Evolutionary conservation across 2,113 vertebrate genomes (phyloP), one percentile per base, ranked within the genome.

Genomic region (Zootoca vivipara): DNA sequence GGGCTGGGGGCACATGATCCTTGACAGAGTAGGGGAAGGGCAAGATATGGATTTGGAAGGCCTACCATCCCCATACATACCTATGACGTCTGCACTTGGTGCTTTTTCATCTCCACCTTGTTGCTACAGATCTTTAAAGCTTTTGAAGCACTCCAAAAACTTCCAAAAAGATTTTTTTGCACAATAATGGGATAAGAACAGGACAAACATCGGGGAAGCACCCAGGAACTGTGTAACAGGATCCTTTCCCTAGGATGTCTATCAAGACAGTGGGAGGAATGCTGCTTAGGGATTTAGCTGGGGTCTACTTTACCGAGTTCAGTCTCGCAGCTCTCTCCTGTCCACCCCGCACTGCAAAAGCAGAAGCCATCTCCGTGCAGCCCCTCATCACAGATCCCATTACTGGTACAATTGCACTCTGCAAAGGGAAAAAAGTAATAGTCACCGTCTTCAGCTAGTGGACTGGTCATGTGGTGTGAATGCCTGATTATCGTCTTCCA

Each of bases 311-410:
- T 94, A 98, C 98, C 96, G 69, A 97, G 94, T 80, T 96, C 92
- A 82, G 26, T 94, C 72, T 98, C 96, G 2, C 98, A 98, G 88
- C 0, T 93, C 0, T 90, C 82, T 85, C 98, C 98, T 0, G 93
- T 96, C 98, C 98, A 98, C 75, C 97, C 97, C 88, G 97, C 97
- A 0, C 92, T 81, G 83, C 98, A 98, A 95, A 98, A 98, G 93
- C 98, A 98, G 93, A 95, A 95, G 65, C 98, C 98, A 0, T 96
- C 96, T 0, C 98, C 98, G 0, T 97, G 96, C 35, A 97, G 79
- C 0, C 98, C 98, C 5, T 95, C 97, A 0, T 98, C 96, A 92
- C 98, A 98, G 72, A 85, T 95, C 0, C 98, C 97, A 0, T 97
- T 93, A 73, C 85, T 18, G 0, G 96, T 94, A 7, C 98, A 98